These are phyloP conservation scores for Aphidius gifuensis DNA, from an alignment of 1,140 invertebrate genomes.

Conservation along the genomic window DNA sequence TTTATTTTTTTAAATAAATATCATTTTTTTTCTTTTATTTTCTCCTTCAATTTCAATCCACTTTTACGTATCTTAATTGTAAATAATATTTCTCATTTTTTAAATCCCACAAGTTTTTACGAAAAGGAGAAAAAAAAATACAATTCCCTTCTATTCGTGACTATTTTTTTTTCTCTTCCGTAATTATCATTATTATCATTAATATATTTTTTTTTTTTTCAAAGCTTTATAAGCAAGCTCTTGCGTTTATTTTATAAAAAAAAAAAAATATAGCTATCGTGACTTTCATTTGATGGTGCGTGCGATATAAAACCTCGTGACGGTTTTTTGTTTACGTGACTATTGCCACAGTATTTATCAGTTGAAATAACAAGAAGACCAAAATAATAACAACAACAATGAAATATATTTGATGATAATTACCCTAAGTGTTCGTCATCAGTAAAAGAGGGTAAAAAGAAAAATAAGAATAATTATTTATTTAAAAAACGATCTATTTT, in stretches of 20 bases:
- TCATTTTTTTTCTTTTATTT: not conserved
- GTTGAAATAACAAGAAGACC: not conserved
- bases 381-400: not conserved
- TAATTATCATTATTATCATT: slow-evolving; percentile 10
- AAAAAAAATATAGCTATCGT: not conserved
- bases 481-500: too few relatives aligned
- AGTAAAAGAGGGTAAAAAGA: too few relatives aligned
- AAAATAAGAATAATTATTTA: too few relatives aligned
- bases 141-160: slow-evolving; percentile 19
- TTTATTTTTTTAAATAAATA: slow-evolving; percentile 10
- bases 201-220: slow-evolving; percentile 15
- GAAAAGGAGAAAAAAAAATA: slow-evolving; percentile 12
- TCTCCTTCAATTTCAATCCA: not conserved
- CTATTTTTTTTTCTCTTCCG: slow-evolving; percentile 21
- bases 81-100: not conserved
- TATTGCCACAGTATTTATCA: slow-evolving; percentile 8
- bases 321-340: slow-evolving; percentile 10
- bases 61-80: not conserved
- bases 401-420: too few relatives aligned
- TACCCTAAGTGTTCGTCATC: too few relatives aligned
- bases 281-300: slow-evolving; percentile 1
- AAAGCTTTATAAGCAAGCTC: not conserved
- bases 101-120: too few relatives aligned
- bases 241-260: too few relatives aligned
- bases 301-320: slow-evolving; percentile 2